Evolutionary conservation across 1,140 invertebrate genomes (phyloP).

Genomic region (Nasonia longicornis): DNA sequence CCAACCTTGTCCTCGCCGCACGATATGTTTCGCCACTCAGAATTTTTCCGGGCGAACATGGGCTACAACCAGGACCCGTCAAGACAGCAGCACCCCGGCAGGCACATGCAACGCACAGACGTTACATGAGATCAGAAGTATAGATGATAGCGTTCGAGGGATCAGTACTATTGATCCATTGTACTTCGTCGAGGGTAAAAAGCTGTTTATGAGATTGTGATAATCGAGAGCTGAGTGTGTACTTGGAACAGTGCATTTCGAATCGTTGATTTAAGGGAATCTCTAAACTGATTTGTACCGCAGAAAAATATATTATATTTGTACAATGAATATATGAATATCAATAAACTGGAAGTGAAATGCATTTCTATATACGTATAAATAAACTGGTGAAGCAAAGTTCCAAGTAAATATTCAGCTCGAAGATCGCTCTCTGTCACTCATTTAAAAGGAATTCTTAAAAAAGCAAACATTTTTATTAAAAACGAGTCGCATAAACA

Average conservation of each 20-base stretch:
- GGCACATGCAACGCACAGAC: slow-evolving; percentile 57
- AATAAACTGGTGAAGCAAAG: slow-evolving; percentile 3
- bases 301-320: slow-evolving; percentile 49
- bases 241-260: slow-evolving; percentile 17
- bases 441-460: slow-evolving; percentile 20
- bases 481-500: slow-evolving; percentile 19
- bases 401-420: slow-evolving; percentile 32
- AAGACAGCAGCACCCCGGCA: slow-evolving; percentile 50
- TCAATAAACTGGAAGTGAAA: slow-evolving; percentile 25
- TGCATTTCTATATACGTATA: slow-evolving; percentile 17
- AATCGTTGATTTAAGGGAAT: slow-evolving; percentile 24
- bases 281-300: slow-evolving; percentile 27
- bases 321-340: slow-evolving; percentile 46
- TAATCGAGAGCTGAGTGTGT: slow-evolving; percentile 23
- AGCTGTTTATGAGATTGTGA: slow-evolving; percentile 41
- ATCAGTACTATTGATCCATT: slow-evolving; percentile 5
- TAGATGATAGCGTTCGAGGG: not conserved
- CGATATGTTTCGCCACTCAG: slow-evolving; percentile 58
- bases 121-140: slow-evolving; percentile 48
- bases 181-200: slow-evolving; percentile 37
- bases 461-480: slow-evolving; percentile 27
- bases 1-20: slow-evolving; percentile 56
- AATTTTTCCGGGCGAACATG: slow-evolving; percentile 59
- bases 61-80: slow-evolving; percentile 56
- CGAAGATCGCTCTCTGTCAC: not conserved